Conservation (phyloP, 2,797 vertebrate species). For the Spinus olivaceus region DNA sequence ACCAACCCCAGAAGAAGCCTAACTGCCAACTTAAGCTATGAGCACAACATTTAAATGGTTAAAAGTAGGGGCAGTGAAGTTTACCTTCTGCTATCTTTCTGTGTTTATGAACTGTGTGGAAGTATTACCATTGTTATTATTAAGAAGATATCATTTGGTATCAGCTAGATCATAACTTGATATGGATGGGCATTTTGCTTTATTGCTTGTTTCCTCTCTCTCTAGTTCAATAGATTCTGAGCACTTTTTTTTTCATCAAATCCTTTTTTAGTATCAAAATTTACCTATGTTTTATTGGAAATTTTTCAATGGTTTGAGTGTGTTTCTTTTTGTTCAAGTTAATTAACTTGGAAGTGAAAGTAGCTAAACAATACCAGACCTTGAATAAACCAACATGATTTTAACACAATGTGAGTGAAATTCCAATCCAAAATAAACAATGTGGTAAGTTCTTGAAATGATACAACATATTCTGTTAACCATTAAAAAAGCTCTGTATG, state of each 20-base stretch:
- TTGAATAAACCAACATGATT: constrained; percentile 32
- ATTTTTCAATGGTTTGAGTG: constrained; percentile 1
- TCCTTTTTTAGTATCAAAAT: neutral
- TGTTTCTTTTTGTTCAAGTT: constrained; percentile 40
- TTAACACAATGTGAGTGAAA: constrained; percentile 29
- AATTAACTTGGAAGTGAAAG: constrained; percentile 45
- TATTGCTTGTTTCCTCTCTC: neutral
- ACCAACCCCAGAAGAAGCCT: neutral
- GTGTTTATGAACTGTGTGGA: neutral
- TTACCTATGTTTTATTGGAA: constrained; percentile 13
- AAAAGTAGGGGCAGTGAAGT: neutral
- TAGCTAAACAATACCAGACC: constrained; percentile 47
- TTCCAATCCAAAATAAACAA: constrained; percentile 11
- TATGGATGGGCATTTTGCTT: neutral
- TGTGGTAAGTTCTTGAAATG: neutral
- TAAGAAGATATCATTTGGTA: neutral
- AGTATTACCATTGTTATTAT: neutral
- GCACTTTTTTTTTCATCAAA: neutral
- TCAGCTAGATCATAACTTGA: neutral
- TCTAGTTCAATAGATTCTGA: neutral
- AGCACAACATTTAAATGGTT: neutral
- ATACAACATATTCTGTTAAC: neutral
- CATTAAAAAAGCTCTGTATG: neutral
- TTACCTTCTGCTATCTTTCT: neutral
- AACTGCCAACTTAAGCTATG: neutral